Evolutionary conservation across 2,113 vertebrate genomes (phyloP), one percentile per base, ranked within the genome.

Genomic region (Myanophis thanlyinensis): DNA sequence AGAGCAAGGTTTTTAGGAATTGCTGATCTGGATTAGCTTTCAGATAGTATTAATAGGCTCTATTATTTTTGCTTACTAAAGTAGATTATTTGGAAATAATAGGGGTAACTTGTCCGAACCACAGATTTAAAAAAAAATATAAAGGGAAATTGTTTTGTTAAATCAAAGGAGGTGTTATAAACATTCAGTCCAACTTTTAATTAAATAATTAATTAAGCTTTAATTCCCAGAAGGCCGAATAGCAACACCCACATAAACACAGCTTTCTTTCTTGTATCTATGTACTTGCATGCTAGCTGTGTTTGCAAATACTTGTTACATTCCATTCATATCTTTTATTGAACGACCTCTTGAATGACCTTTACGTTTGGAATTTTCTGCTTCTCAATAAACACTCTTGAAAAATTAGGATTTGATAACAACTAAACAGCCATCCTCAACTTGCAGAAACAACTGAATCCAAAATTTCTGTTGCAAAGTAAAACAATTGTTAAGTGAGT

Each of bases 21-120:
- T 95, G 92, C 93, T 97, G 96, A 95, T 97, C 93, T 96, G 94
- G 91, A 88, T 93, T 95, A 97, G 93, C 84, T 96, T 95, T 93
- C 92, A 94, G 93, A 62, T 30, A 95, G 84, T 96, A 95, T 95
- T 95, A 96, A 96, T 93, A 86, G 44, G 15, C 49, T 94, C 89
- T 94, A 93, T 97, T 96, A 95, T 93, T 96, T 96, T 95, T 94
- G 94, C 91, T 96, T 96, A 95, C 88, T 92, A 93, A 96, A 95
- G 53, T 93, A 85, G 90, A 95, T 95, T 97, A 93, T 27, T 95
- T 53, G n/a, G 95, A 97, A 97, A 97, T 95, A 97, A 95, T 84
- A 95, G 54, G 56, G 88, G 54, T 94, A 73, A 84, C 93, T 93
- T 95, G 91, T 92, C 85, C 87, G 94, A 85, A 7, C 23, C 13